These are phyloP conservation scores for Rhamphomyia laevipes DNA, from an alignment of 2,888 invertebrate genomes.

Conservation along the genomic window DNA sequence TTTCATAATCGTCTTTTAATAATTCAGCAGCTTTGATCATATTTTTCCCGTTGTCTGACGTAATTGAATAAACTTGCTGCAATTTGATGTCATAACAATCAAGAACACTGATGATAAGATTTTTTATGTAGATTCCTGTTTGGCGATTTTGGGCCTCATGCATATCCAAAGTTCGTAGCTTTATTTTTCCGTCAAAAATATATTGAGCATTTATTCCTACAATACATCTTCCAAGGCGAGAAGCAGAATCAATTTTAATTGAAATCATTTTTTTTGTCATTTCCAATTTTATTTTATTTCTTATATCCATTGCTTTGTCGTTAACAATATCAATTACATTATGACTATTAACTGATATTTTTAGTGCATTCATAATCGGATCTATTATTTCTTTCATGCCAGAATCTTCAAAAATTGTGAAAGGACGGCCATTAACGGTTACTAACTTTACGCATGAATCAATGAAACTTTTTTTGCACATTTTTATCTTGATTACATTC, in stretches of 20 bases:
- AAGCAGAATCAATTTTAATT: neutral
- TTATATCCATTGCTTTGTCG: neutral
- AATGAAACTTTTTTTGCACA: neutral
- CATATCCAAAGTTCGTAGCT: neutral
- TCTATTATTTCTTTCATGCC: neutral
- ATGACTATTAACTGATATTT: neutral
- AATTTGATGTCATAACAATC: neutral
- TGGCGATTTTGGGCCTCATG: neutral
- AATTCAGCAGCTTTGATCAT: neutral
- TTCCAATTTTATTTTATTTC: neutral
- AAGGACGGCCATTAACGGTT: neutral
- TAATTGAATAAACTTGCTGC: neutral
- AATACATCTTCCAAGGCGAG: neutral
- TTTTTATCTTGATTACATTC: neutral
- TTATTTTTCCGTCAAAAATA: neutral
- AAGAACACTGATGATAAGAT: neutral
- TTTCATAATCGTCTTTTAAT: neutral
- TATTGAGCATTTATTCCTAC: neutral
- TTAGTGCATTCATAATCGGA: neutral
- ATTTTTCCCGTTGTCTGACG: neutral
- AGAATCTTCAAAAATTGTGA: neutral
- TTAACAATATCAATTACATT: neutral
- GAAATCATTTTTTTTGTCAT: neutral
- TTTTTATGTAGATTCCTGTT: neutral
- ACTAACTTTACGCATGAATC: neutral